Percentiles rank a stretch among this genome's conserved stretches.
These are phyloP conservation scores for Thripadectes ignobilis DNA, from an alignment of 2,797 vertebrate genomes.

Conservation along the genomic window DNA sequence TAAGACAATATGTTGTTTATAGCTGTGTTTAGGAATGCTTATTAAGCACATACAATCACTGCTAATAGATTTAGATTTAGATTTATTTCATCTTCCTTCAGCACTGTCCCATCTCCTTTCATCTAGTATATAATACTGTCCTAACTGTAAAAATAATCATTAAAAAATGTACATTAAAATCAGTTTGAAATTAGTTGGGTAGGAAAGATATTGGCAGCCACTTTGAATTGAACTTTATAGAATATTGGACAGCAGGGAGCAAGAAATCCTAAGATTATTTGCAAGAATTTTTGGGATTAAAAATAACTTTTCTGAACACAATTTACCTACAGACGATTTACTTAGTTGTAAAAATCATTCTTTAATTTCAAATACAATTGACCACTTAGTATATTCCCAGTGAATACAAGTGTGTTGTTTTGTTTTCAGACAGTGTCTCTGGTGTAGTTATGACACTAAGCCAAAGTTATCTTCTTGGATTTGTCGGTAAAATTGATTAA, in stretches of 20 bases:
- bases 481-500: not conserved
- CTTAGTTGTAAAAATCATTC: not conserved
- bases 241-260: not conserved
- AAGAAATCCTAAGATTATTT: not conserved
- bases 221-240: not conserved
- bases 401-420: not conserved
- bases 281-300: not conserved
- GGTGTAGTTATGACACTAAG: not conserved
- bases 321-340: not conserved
- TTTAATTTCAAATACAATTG: not conserved
- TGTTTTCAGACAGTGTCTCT: not conserved
- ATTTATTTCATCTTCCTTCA: not conserved
- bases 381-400: not conserved
- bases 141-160: not conserved
- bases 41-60: not conserved
- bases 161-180: not conserved
- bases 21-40: not conserved
- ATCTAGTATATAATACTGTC: not conserved
- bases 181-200: not conserved
- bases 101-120: not conserved
- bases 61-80: not conserved
- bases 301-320: not conserved
- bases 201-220: not conserved
- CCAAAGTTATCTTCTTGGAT: accelerated
- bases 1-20: not conserved